Conservation (phyloP, 2,113 vertebrate genomes). For the Oncorhynchus nerka region DNA sequence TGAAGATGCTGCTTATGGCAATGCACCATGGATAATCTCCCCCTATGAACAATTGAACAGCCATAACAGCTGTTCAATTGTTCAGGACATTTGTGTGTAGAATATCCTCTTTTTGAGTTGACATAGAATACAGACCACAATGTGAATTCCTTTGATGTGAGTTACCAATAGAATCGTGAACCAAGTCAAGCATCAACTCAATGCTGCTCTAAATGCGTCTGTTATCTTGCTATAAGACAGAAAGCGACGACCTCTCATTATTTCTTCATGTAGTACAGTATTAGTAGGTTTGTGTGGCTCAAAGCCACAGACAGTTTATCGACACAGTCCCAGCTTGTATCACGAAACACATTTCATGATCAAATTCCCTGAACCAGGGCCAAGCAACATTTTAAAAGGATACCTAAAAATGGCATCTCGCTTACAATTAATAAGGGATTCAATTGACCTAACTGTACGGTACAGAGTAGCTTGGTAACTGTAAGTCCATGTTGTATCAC, state of each 20-base stretch:
- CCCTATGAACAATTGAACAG: conserved; percentile 8
- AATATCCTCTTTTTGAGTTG: not conserved
- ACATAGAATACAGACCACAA: not conserved
- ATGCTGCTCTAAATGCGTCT: not conserved
- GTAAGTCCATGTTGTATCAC: conserved; percentile 43
- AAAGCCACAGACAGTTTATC: not conserved
- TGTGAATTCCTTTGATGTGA: not conserved
- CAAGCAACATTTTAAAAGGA: not conserved
- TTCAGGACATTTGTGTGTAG: conserved; percentile 9
- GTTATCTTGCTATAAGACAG: not conserved
- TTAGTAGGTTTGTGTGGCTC: too few species aligned
- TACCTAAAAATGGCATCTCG: conserved; percentile 11
- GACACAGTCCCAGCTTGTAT: not conserved
- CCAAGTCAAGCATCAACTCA: not conserved
- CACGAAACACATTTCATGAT: not conserved
- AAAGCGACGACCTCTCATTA: not conserved
- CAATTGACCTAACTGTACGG: conserved; percentile 7
- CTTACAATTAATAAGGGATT: conserved; percentile 18
- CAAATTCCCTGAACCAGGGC: not conserved
- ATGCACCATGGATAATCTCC: conserved; percentile 39
- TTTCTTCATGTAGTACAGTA: not conserved
- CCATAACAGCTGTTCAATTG: not conserved
- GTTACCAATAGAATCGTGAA: not conserved
- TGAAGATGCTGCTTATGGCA: conserved; percentile 25
- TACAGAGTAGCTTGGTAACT: not conserved